phyloP scores from a whole-genome alignment of 1,140 invertebrate genomes.

The Monomorium pharaonis region DNA sequence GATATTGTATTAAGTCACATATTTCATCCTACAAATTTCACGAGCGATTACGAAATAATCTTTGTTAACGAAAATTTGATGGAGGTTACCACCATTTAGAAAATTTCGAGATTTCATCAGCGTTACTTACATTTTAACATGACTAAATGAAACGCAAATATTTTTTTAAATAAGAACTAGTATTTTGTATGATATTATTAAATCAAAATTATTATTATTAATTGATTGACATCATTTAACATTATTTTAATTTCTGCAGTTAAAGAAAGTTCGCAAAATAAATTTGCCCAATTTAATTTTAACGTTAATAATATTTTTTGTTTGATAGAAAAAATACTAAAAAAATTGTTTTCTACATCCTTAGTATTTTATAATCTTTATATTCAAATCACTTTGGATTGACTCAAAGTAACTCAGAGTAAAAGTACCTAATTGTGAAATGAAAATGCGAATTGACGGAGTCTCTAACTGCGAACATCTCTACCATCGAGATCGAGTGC shows the following conservation, averaged over 20 bases:
- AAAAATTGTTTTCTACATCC: background rate
- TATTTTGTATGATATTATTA: background rate
- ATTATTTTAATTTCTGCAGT: background rate
- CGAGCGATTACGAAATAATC: background rate
- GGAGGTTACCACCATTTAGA: background rate
- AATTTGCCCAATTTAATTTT: background rate
- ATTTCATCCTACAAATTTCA: background rate
- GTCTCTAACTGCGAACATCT: background rate
- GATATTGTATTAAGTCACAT: background rate
- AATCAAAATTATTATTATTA: background rate
- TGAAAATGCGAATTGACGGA: background rate
- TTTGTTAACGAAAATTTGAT: background rate
- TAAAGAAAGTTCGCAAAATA: background rate
- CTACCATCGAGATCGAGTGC: background rate
- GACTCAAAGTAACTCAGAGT: background rate
- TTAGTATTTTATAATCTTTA: background rate
- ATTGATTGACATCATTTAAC: background rate
- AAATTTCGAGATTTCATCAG: background rate
- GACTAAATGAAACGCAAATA: background rate
- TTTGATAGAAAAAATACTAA: background rate
- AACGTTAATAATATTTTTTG: background rate
- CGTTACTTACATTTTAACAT: background rate
- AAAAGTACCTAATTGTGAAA: background rate
- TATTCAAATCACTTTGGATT: background rate
- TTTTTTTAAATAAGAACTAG: background rate